A percentile compares a stretch with the other conserved stretches of the same genome.
Evolutionary conservation across 2,113 vertebrate genomes (phyloP).

Genomic region (Chlorodrepanis virens): DNA sequence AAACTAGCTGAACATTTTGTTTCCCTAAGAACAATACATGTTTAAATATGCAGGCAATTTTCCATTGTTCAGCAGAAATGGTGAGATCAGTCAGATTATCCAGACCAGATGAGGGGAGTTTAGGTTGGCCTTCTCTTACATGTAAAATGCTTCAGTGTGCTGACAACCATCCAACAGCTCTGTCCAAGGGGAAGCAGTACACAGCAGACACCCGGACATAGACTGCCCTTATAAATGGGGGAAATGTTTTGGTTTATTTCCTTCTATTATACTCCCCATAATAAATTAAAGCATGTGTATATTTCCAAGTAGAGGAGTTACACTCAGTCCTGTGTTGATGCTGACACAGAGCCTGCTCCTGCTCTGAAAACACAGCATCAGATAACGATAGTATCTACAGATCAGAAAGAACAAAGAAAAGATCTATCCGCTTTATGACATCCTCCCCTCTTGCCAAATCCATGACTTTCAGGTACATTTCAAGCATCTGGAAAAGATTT

Average conservation of each 20-base stretch:
- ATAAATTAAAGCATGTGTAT: neutral
- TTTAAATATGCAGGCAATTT: constrained; percentile 79
- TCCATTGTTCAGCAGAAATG: constrained; percentile 66
- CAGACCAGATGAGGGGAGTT: constrained; percentile 51
- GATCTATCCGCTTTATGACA: neutral
- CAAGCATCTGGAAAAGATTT: neutral
- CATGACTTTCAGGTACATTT: neutral
- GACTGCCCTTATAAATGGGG: neutral
- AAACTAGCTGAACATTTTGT: constrained; percentile 79
- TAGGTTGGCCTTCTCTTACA: constrained; percentile 30
- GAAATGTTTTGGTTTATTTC: neutral
- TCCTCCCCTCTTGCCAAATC: neutral
- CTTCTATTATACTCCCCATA: neutral
- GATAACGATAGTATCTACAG: neutral
- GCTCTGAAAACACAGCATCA: neutral
- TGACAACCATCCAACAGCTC: neutral
- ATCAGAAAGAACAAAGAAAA: neutral
- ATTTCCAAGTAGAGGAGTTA: neutral
- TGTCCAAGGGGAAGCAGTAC: neutral
- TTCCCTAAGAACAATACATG: constrained; percentile 75
- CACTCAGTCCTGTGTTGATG: neutral
- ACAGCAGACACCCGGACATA: neutral
- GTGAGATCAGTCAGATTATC: constrained; percentile 65
- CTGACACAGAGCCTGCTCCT: neutral
- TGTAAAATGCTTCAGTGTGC: neutral